A percentile compares a stretch with the other conserved stretches of the same genome.
These are phyloP conservation scores for Thereuonema tuberculata DNA, from an alignment of 1,140 invertebrate species.

Conservation along the genomic window DNA sequence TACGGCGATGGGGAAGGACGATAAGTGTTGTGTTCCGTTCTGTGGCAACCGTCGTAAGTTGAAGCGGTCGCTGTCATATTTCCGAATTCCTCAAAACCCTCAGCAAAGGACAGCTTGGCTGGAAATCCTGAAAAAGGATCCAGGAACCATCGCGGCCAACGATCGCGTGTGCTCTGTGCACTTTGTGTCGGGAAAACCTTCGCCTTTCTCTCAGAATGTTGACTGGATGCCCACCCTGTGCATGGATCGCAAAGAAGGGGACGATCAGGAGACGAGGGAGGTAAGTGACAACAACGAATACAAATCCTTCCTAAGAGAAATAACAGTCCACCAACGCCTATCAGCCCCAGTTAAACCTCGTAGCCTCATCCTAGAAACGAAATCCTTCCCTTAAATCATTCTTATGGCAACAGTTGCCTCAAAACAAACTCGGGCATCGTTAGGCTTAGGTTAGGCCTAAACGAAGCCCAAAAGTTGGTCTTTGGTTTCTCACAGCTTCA, in stretches of 20 bases:
- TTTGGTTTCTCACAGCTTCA: no score
- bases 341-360: no score
- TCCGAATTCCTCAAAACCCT: conserved; percentile 4
- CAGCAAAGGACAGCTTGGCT: not conserved
- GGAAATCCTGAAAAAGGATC: not conserved
- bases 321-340: no score
- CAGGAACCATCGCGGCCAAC: conserved; percentile 1
- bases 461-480: no score
- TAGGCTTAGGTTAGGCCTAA: no score
- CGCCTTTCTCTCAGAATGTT: conserved; percentile 2
- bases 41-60: conserved; percentile 6
- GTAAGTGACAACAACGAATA: no score
- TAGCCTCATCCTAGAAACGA: no score
- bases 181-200: conserved; percentile 1
- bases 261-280: no score
- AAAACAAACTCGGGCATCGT: no score
- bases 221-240: conserved; percentile 3
- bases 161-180: conserved; percentile 5
- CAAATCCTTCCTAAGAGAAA: no score
- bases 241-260: not conserved
- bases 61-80: conserved; percentile 5
- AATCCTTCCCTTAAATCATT: no score
- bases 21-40: conserved; percentile 5
- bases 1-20: not conserved
- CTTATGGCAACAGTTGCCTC: no score